phyloP scores from a whole-genome alignment of 2,113 vertebrate species.

The Xenopus tropicalis region UCB_Xtro_10.0 CM004444.2:70193501-70194000 shows the following conservation, averaged over 20 bases:
- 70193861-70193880: background rate
- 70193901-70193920: background rate
- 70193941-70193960: conserved; percentile 13
- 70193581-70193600: too few relatives aligned
- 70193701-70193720: background rate
- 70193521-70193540: too few relatives aligned
- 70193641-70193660: too few relatives aligned
- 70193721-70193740: conserved; percentile 47
- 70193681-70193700: too few relatives aligned
- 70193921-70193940: background rate
- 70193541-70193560: too few relatives aligned
- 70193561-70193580: too few relatives aligned
- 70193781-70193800: background rate
- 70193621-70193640: too few relatives aligned
- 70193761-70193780: conserved; percentile 7
- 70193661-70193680: too few relatives aligned
- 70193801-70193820: background rate
- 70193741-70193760: conserved; percentile 48
- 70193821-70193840: background rate
- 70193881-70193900: background rate
- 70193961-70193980: background rate
- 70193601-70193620: too few relatives aligned
- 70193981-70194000: conserved; percentile 7
- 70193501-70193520: too few relatives aligned
- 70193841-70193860: background rate